Evolutionary conservation across 2,113 vertebrate genomes (phyloP), one percentile per base, ranked within the genome.

Genomic region (Natator depressus): DNA sequence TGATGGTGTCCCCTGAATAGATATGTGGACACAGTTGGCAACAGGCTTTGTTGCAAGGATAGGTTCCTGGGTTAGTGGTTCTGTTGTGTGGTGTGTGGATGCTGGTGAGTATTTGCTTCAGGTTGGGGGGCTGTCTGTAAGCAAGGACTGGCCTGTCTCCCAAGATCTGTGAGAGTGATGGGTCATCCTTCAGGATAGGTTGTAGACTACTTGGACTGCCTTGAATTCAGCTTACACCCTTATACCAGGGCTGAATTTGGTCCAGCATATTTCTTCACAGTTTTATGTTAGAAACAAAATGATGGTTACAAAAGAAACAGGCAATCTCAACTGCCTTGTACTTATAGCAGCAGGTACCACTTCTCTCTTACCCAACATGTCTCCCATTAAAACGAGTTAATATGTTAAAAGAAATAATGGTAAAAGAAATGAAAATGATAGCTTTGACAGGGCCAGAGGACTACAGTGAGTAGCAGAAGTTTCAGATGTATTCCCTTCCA

Each of bases 241-340:
- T 78, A 78, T 27, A 46, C 24, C 46, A 78, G 75, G 25, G 42
- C 72, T 76, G 42, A 47, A 78, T 78, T 78, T 79, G 16, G 16
- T 53, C 51, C 29, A 55, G 10, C 38, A 14, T 62, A 62, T 55
- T 85, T 82, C 1, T 0, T 90, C 51, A 79, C 38, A 84, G 29
- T 79, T 88, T 82, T 57, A 88, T 51, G 27, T 50, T 13, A 82
- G 78, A 89, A 93, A 53, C 83, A 69, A 91, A 86, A 20, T 29
- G 47, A 8, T 82, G 31, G 2, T 79, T 81, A 19, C 46, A 47
- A 84, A 83, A 95, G 85, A 75, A 91, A 53, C 38, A 51, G 25
- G 12, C 80, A 83, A 85, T 17, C 87, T 51, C 13, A 42, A 0
- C 0, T 85, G 75, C 57, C 84, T 89, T 35, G 38, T 24, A 13